These are phyloP conservation scores for Laupala kohalensis DNA, from an alignment of 1,140 invertebrate species.

Conservation along the genomic window DNA sequence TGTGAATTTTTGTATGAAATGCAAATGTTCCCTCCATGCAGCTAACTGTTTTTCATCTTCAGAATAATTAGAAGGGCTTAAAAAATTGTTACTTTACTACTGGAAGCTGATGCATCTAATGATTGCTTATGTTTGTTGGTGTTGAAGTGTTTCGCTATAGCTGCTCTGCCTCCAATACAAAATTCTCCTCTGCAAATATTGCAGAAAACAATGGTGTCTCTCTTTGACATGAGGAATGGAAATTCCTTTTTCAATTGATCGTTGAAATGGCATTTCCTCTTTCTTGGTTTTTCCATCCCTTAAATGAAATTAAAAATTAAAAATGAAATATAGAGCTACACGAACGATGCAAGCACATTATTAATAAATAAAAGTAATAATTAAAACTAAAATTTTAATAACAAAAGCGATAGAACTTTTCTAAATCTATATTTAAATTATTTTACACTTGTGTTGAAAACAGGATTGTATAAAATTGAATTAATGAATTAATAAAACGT, in stretches of 20 bases:
- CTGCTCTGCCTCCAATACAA: slow-evolving; percentile 14
- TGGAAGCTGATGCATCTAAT: neutral
- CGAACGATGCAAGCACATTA: slow-evolving; percentile 12
- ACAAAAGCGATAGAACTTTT: too few relatives aligned
- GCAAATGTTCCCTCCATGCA: slow-evolving; percentile 12
- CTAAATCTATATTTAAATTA: too few relatives aligned
- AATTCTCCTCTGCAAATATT: slow-evolving; percentile 15
- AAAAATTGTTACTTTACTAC: slow-evolving; percentile 12
- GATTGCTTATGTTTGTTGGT: slow-evolving; percentile 15
- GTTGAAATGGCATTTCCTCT: slow-evolving; percentile 14
- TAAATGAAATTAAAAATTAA: too few relatives aligned
- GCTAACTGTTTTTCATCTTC: slow-evolving; percentile 15
- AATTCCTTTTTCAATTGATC: slow-evolving; percentile 15
- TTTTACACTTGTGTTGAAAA: too few relatives aligned
- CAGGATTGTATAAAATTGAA: too few relatives aligned
- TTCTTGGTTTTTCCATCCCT: too few relatives aligned
- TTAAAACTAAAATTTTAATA: too few relatives aligned
- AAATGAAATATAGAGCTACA: slow-evolving; percentile 13
- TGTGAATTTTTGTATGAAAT: slow-evolving; percentile 3
- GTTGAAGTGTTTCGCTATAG: slow-evolving; percentile 10
- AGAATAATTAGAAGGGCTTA: slow-evolving; percentile 15
- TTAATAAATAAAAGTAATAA: slow-evolving; percentile 11
- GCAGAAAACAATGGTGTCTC: slow-evolving; percentile 14
- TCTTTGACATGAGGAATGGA: slow-evolving; percentile 14
- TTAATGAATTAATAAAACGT: too few relatives aligned